Evolutionary conservation across 1,140 invertebrate genomes (phyloP).

Genomic region (Hylyphantes graminicola): DNA sequence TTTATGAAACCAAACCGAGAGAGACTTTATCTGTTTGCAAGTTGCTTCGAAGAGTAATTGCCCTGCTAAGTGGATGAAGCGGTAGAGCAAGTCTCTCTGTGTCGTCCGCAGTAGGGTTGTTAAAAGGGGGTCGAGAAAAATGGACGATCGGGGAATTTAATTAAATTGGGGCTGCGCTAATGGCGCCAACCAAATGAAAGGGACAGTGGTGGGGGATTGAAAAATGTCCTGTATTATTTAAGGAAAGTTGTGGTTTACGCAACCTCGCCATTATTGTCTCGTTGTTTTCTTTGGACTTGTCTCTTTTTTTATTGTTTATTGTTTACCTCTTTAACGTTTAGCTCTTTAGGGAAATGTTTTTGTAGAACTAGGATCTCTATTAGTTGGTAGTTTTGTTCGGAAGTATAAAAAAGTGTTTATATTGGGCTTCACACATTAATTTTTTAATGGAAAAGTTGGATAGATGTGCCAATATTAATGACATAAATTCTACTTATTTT

Average conservation of each 20-base stretch:
- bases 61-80: background rate
- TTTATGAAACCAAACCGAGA: background rate
- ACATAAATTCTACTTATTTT: too few species aligned
- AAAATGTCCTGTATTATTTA: slow-evolving; percentile 41
- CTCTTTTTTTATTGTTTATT: background rate
- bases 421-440: too few species aligned
- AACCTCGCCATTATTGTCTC: background rate
- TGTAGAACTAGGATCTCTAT: too few species aligned
- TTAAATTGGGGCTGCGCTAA: slow-evolving; percentile 43
- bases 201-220: background rate
- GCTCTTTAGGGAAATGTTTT: too few species aligned
- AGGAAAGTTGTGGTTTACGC: slow-evolving; percentile 11
- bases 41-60: background rate
- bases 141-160: slow-evolving; percentile 37
- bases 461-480: too few species aligned
- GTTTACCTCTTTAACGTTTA: too few species aligned
- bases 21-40: background rate
- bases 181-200: slow-evolving; percentile 25
- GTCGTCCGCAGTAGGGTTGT: background rate
- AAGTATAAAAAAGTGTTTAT: too few species aligned
- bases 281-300: background rate
- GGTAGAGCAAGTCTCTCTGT: background rate
- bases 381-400: too few species aligned
- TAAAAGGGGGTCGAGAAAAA: slow-evolving; percentile 11
- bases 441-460: too few species aligned